A percentile compares a stretch with the other conserved stretches of the same genome.
phyloP scores from a whole-genome alignment of 2,113 vertebrate genomes.

The Myrmecophaga tridactyla region DNA sequence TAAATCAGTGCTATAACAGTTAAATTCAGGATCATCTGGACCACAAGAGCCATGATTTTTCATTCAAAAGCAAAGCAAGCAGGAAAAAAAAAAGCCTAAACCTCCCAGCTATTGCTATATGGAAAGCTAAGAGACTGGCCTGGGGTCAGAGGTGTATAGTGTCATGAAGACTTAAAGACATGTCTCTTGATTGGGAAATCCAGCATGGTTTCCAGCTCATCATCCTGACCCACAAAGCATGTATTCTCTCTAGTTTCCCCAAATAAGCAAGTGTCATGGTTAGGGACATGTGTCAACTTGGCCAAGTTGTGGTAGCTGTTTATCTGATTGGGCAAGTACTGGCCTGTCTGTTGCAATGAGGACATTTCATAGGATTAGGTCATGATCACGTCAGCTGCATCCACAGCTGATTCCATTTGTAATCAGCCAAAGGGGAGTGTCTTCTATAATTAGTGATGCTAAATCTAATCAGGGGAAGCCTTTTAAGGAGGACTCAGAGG shows the following conservation, averaged over 20 bases:
- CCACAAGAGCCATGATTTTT: not conserved
- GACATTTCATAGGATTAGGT: too few relatives aligned
- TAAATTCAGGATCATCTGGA: conserved; percentile 10
- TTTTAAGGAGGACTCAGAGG: too few relatives aligned
- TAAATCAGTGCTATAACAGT: not conserved
- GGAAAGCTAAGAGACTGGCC: not conserved
- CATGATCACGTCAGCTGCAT: too few relatives aligned
- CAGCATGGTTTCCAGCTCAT: not conserved
- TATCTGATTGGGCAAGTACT: too few relatives aligned
- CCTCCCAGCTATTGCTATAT: not conserved
- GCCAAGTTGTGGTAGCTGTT: too few relatives aligned
- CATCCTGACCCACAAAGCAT: not conserved
- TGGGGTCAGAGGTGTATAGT: not conserved
- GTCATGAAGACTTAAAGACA: not conserved
- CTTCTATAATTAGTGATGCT: too few relatives aligned
- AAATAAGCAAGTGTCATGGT: too few relatives aligned
- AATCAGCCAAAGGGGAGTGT: too few relatives aligned
- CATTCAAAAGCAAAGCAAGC: not conserved
- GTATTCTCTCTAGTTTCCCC: not conserved
- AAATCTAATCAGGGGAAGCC: too few relatives aligned
- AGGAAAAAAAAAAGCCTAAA: not conserved
- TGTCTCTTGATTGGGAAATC: not conserved
- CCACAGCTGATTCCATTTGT: too few relatives aligned
- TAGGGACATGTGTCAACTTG: too few relatives aligned
- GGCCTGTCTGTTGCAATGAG: too few relatives aligned